A percentile compares a stretch with the other conserved stretches of the same genome.
phyloP scores from a whole-genome alignment of 2,113 vertebrate species.

The Cottus gobio region DNA sequence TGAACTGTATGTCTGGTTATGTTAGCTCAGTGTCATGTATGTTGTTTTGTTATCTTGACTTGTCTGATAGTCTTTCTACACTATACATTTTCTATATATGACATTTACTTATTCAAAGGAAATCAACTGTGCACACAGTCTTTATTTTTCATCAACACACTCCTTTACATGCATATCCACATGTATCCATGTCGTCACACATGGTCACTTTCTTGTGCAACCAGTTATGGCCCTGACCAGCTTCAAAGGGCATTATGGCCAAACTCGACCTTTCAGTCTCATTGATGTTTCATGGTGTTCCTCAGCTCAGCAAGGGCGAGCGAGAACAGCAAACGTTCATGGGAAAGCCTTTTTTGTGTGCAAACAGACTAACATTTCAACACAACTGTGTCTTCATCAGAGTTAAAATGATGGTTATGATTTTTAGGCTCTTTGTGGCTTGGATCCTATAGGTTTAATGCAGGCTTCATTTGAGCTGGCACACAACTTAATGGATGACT shows the following conservation, averaged over 20 bases:
- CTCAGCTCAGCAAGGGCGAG: too few relatives aligned
- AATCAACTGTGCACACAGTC: background rate
- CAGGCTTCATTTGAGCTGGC: background rate
- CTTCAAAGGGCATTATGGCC: background rate
- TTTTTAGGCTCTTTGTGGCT: background rate
- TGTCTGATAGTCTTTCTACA: background rate
- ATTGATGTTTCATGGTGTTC: background rate
- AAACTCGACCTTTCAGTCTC: background rate
- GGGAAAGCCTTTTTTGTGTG: background rate
- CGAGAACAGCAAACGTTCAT: background rate
- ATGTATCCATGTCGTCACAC: background rate
- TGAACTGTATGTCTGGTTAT: background rate
- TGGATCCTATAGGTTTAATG: background rate
- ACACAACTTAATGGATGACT: constrained; percentile 1
- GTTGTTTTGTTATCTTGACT: background rate
- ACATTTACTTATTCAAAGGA: background rate
- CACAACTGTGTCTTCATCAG: background rate
- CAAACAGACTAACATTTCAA: background rate
- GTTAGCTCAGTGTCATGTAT: background rate
- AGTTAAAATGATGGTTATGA: background rate
- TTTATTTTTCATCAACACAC: background rate
- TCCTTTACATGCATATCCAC: background rate
- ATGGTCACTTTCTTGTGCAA: background rate
- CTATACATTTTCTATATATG: background rate
- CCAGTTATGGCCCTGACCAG: background rate